Evolutionary conservation across 2,113 vertebrate genomes (phyloP).

Genomic region (Tapirus terrestris): DNA sequence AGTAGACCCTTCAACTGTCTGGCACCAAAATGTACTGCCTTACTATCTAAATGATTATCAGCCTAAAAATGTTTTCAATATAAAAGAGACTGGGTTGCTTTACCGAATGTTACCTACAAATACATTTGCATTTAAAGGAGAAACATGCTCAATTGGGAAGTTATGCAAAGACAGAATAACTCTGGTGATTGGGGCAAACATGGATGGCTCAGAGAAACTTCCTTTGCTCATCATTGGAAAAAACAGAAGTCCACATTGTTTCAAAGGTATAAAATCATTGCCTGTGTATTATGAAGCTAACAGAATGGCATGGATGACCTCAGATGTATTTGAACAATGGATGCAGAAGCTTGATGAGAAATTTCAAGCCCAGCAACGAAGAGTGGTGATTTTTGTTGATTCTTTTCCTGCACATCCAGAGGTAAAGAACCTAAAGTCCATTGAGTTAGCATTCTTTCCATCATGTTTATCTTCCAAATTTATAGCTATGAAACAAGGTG

Average conservation of each 20-base stretch:
- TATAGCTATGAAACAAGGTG: slow-evolving; percentile 76
- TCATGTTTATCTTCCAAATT: slow-evolving; percentile 72
- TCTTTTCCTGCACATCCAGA: slow-evolving; percentile 81
- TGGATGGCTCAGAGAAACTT: slow-evolving; percentile 87
- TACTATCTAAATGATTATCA: slow-evolving; percentile 82
- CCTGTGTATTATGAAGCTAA: slow-evolving; percentile 85
- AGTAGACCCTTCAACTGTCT: slow-evolving; percentile 65
- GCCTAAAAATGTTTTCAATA: slow-evolving; percentile 82
- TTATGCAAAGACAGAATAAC: slow-evolving; percentile 84
- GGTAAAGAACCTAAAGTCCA: slow-evolving; percentile 81
- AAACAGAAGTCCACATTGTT: slow-evolving; percentile 64
- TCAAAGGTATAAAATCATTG: slow-evolving; percentile 70
- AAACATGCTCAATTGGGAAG: slow-evolving; percentile 82
- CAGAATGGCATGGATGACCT: slow-evolving; percentile 79
- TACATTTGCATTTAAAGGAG: slow-evolving; percentile 85
- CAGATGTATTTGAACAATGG: slow-evolving; percentile 84
- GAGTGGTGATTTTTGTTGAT: slow-evolving; percentile 82
- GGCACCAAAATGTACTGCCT: slow-evolving; percentile 81
- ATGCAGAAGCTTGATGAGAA: slow-evolving; percentile 83
- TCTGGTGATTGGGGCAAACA: slow-evolving; percentile 78
- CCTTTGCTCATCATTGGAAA: slow-evolving; percentile 86
- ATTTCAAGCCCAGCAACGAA: slow-evolving; percentile 84
- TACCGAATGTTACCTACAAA: slow-evolving; percentile 84
- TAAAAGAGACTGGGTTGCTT: slow-evolving; percentile 84
- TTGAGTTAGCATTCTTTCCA: slow-evolving; percentile 82